These are phyloP conservation scores for Xerus inauris DNA, from an alignment of 2,113 vertebrate genomes.

Conservation along the genomic window DNA sequence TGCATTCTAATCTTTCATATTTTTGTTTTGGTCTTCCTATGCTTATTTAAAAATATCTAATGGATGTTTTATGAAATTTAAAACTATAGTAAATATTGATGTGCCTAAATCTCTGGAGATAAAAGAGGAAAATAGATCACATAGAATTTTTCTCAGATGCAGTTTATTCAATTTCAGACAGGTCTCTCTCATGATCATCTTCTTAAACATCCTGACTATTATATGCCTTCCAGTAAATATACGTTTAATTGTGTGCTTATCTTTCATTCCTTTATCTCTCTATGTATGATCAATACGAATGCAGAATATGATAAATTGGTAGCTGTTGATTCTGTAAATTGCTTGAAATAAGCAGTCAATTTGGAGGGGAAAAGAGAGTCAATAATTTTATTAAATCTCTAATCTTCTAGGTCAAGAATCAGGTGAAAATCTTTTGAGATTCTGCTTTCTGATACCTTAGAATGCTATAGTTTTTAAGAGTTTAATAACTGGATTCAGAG, in stretches of 20 bases:
- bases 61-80: neutral
- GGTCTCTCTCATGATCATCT: neutral
- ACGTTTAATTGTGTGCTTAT: neutral
- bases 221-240: neutral
- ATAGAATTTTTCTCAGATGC: neutral
- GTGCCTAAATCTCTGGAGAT: neutral
- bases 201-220: neutral
- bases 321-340: neutral
- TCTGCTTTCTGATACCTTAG: neutral
- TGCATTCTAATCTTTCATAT: neutral
- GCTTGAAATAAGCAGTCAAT: slow-evolving; percentile 14
- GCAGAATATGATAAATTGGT: neutral
- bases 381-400: neutral
- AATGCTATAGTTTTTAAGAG: neutral
- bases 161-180: neutral
- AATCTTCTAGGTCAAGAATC: neutral
- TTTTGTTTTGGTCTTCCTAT: neutral
- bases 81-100: neutral
- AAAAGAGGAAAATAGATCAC: neutral
- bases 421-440: neutral
- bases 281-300: neutral
- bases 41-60: neutral
- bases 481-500: neutral
- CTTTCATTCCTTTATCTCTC: neutral
- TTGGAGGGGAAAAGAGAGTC: neutral